phyloP scores from a whole-genome alignment of 2,797 vertebrate species.

The Dicrostonyx torquatus region DNA sequence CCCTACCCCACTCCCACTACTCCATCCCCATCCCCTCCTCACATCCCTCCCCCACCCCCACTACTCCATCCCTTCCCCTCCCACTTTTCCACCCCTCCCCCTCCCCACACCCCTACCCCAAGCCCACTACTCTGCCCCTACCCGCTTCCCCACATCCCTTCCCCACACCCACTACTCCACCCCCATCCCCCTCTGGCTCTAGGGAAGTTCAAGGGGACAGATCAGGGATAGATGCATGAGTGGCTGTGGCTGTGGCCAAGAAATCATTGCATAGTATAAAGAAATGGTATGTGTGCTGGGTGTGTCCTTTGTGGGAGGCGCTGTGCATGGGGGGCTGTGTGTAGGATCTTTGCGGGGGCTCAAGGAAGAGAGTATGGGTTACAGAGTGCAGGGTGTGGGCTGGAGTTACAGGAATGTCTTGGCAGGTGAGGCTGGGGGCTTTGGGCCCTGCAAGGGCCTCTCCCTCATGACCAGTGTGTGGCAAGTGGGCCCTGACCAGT shows the following conservation, averaged over 20 bases:
- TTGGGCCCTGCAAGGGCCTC: neutral
- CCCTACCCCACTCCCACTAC: neutral
- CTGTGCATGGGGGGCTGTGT: neutral
- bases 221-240: neutral
- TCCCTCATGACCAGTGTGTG: slow-evolving; percentile 4
- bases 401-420: neutral
- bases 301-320: neutral
- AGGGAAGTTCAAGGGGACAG: neutral
- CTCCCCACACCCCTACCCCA: neutral
- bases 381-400: neutral
- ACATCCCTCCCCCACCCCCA: neutral
- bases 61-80: no score
- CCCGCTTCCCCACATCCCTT: no score
- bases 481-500: slow-evolving; percentile 63
- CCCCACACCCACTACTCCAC: neutral
- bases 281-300: neutral
- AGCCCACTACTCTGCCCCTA: no score
- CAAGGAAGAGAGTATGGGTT: neutral
- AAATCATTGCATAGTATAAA: neutral
- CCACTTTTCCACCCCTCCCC: neutral
- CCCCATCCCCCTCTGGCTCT: neutral
- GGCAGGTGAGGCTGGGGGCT: neutral
- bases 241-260: neutral
- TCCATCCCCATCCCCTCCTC: no score
- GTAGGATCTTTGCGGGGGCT: neutral